Evolutionary conservation across 2,888 invertebrate species (phyloP).

Genomic region (Disparrhopalites patrizii): DNA sequence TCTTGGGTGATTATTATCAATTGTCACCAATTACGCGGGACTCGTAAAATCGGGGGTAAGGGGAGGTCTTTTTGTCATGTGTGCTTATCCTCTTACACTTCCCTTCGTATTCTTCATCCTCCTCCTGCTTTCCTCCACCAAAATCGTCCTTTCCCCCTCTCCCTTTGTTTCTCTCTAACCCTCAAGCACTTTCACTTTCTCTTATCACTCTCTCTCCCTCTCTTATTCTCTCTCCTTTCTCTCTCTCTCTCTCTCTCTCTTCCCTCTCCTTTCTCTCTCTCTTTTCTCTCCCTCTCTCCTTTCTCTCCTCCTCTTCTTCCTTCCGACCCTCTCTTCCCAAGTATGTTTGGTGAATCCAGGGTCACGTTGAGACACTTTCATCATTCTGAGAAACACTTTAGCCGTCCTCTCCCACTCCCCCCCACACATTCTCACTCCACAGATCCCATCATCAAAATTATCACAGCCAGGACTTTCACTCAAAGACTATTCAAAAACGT

Average conservation of each 20-base stretch:
- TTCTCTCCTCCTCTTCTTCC: not conserved
- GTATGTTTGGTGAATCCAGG: not conserved
- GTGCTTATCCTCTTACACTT: not conserved
- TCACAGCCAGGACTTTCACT: too few species aligned
- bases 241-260: not conserved
- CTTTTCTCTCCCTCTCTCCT: not conserved
- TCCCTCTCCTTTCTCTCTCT: not conserved
- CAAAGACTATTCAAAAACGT: conserved; percentile 3
- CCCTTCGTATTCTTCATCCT: not conserved
- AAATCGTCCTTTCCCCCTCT: not conserved
- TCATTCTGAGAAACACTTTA: not conserved
- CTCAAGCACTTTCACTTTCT: not conserved
- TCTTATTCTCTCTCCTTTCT: not conserved
- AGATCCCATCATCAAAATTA: too few species aligned
- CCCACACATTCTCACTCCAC: not conserved
- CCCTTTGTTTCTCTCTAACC: not conserved
- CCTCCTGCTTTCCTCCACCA: not conserved
- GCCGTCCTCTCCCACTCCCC: not conserved
- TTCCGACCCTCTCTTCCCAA: not conserved
- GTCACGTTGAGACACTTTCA: not conserved
- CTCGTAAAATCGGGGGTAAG: conserved; percentile 18
- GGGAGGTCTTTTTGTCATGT: conserved; percentile 9
- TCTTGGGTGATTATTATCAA: conserved; percentile 33
- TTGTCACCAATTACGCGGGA: conserved; percentile 30
- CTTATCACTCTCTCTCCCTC: not conserved